Base-by-base conservation (phyloP, 2,888 invertebrate genomes). In the Fissipunctia ypsillon region DNA sequence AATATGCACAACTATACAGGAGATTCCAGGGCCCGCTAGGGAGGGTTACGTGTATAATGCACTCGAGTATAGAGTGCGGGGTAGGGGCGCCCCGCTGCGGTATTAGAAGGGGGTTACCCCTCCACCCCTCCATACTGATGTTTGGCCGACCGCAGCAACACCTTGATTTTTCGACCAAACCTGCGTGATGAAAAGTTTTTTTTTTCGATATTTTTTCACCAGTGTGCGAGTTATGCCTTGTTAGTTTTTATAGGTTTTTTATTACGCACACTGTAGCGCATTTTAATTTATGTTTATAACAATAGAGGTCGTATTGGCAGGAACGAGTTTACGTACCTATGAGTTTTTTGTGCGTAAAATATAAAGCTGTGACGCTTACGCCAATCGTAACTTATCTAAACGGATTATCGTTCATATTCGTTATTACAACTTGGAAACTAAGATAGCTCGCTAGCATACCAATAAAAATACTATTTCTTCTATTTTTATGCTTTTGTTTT, bases 1-100 rank as follows among this genome's bases (percentile, higher is more conserved):
- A 89, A 91, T 92, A 93, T 95, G 95, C 95, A 95, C 94, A 93
- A 94, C 94, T 95, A 95, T 93, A 91, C 88, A 87, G 59, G 78
- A 83, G 91, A 92, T 91, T 91, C 89, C 90, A 86, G 90, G 91
- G 91, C 88, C 88, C 86, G 61, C 68, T 69, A 43, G 91, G 90
- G 85, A 90, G 92, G 90, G 90, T 92, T 91, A 93, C 91, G 91
- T 86, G 86, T 95, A 94, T 95, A 95, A 93, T 95, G 95, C 95
- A 95, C 91, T 94, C 90, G 90, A 93, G 92, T 95, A 94, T 93
- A 93, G 93, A 85, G 87, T 88, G 85, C 80, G 78, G 87, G 86
- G 88, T 85, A 89, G 86, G 87, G 45, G 69, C 45, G 22, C 63
- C 70, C 81, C 83, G 80, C 86, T 87, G 87, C 86, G 87, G 84